Base-by-base conservation (phyloP, 1,140 invertebrate species). In the Acromyrmex charruanus region DNA sequence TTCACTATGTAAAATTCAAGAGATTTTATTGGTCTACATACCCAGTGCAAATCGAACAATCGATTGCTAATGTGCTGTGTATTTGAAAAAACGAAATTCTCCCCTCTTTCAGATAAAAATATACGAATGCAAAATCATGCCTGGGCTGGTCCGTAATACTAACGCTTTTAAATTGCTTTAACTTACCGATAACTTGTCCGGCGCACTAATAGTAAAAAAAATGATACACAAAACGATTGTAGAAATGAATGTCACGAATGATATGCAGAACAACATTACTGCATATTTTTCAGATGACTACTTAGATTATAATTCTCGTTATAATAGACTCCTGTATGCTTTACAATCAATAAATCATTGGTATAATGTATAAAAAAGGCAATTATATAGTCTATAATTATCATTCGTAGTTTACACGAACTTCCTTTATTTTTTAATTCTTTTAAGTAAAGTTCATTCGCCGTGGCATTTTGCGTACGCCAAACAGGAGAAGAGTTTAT, bases 91-190 rank as follows among this genome's bases (percentile, higher is more conserved):
- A 65, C 39, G 5, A 58, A 55, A 10, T 25, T 18, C 58, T 28
- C 53, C 59, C 51, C 68, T 89, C 65, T 84, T 87, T 58, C 39
- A 61, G 39, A 51, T 61, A 74, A 51, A 85, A 21, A 55, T 85
- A 75, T 51, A 80, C 14, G 21, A 49, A 75, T 72, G n/a, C 77
- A 61, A 75, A 68, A 75, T 77, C 16, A 68, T 77, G 84, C 68
- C 75, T 87, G 86, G 88, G 75, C 65, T 90, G 89, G 85, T 90
- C 89, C 75, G 88, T 87, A 66, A 80, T 85, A 79, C 63, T 85
- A 85, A 85, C 58, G 61, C 51, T 79, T 65, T 79, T 63, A 85
- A 85, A 79, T 79, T 85, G 61, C 51, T 79, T 51, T 66, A 63
- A 77, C 61, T 16, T 85, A 53, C 35, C 21, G 31, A 71, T 84